phyloP scores from a whole-genome alignment of 2,888 invertebrate species.

The Lasioglossum zephyrum region DNA sequence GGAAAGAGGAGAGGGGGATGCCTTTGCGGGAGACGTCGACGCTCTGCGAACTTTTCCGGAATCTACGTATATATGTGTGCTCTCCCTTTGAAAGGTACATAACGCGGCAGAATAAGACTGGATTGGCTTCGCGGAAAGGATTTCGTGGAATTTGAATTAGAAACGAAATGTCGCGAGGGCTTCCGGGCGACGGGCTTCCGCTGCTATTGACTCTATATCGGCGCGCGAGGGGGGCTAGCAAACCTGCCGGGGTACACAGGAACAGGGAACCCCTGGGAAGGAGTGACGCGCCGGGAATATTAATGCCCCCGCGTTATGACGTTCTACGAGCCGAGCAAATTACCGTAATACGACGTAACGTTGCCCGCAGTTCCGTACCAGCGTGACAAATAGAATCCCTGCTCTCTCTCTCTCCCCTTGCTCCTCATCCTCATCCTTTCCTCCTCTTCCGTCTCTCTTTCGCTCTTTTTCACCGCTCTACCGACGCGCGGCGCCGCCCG shows the following conservation, averaged over 20 bases:
- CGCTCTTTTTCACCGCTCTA: not conserved
- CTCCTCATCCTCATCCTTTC: not conserved
- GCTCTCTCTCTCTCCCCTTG: not conserved
- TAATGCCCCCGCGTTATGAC: constrained; percentile 59
- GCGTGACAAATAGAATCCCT: constrained; percentile 48
- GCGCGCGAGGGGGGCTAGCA: not conserved
- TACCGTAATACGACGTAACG: constrained; percentile 62
- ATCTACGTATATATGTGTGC: constrained; percentile 60
- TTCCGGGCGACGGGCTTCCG: constrained; percentile 45
- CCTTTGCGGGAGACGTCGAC: constrained; percentile 37
- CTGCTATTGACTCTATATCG: constrained; percentile 57
- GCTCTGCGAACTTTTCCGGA: constrained; percentile 67
- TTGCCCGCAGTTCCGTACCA: constrained; percentile 19
- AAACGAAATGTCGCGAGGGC: constrained; percentile 63
- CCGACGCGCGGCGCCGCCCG: not conserved
- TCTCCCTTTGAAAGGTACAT: constrained; percentile 57
- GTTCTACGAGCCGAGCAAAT: constrained; percentile 59
- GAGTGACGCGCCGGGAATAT: constrained; percentile 59
- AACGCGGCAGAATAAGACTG: constrained; percentile 59
- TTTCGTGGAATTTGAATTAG: constrained; percentile 71
- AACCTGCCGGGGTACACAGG: constrained; percentile 8
- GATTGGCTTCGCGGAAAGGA: constrained; percentile 67
- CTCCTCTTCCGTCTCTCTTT: not conserved
- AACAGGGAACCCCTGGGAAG: constrained; percentile 30
- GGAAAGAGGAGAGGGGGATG: not conserved